Evolutionary conservation across 2,797 vertebrate genomes (phyloP).

Genomic region (Malurus leucopterus): DNA sequence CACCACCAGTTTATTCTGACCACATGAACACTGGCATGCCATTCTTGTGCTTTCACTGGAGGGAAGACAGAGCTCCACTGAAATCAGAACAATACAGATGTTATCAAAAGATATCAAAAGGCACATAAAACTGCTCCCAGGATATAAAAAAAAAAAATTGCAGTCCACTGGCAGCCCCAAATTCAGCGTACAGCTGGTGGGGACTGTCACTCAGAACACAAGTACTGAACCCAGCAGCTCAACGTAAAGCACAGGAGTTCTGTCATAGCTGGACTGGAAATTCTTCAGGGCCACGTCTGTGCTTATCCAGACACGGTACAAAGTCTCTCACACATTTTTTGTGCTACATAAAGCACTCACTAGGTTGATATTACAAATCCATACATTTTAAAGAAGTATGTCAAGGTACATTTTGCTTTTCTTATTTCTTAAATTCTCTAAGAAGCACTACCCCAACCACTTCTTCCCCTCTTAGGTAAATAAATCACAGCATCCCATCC

Average conservation of each 20-base stretch:
- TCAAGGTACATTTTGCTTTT: neutral
- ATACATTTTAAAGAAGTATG: neutral
- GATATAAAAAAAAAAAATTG: rapidly evolving
- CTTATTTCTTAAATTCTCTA: neutral
- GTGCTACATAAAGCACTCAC: neutral
- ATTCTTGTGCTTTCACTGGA: neutral
- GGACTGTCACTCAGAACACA: neutral
- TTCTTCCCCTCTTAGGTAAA: neutral
- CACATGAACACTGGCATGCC: neutral
- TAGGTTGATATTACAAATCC: neutral
- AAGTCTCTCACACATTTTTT: neutral
- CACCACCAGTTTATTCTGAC: neutral
- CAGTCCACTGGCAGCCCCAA: neutral
- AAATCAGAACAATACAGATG: neutral
- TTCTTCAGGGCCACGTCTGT: neutral
- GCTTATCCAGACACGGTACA: neutral
- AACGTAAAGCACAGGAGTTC: rapidly evolving
- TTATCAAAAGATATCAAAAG: neutral
- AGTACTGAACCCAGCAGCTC: neutral
- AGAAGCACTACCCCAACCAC: neutral
- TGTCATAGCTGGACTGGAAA: neutral
- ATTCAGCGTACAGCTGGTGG: neutral
- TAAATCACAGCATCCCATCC: neutral
- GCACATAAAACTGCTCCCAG: neutral
- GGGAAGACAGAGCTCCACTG: neutral